phyloP scores from a whole-genome alignment of 2,888 invertebrate genomes.

The Urechis unicinctus region DNA sequence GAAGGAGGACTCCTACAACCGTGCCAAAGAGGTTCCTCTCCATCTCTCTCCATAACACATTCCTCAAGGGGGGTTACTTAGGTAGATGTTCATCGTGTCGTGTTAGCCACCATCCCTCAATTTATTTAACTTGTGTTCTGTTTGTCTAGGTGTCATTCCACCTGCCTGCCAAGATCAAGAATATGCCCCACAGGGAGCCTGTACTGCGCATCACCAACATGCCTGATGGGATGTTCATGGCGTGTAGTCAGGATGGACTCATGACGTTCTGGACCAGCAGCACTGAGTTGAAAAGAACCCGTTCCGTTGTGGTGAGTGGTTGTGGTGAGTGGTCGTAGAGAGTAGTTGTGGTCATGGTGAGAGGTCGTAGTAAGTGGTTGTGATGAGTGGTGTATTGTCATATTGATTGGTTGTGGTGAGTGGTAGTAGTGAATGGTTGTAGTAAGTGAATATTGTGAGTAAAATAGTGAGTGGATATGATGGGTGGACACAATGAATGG shows the following conservation, averaged over 20 bases:
- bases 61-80: neutral
- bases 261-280: constrained; percentile 47
- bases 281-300: constrained; percentile 39
- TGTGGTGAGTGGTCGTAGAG: neutral
- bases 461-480: no score
- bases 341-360: neutral
- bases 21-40: constrained; percentile 37
- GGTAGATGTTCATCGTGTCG: no score
- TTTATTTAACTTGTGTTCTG: no score
- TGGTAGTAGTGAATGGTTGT: no score
- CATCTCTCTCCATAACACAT: neutral
- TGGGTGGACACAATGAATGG: no score
- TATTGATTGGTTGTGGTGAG: no score
- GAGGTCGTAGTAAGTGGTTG: no score
- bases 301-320: constrained; percentile 40
- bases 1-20: constrained; percentile 47
- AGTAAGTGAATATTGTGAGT: no score
- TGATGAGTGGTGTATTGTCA: no score
- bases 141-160: no score
- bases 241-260: constrained; percentile 48
- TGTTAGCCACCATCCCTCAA: no score
- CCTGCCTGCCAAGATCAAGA: constrained; percentile 46
- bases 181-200: constrained; percentile 45
- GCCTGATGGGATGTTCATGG: constrained; percentile 45
- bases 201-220: constrained; percentile 44